Evolutionary conservation across 1,140 invertebrate genomes (phyloP).

Genomic region (Pinna nobilis): DNA sequence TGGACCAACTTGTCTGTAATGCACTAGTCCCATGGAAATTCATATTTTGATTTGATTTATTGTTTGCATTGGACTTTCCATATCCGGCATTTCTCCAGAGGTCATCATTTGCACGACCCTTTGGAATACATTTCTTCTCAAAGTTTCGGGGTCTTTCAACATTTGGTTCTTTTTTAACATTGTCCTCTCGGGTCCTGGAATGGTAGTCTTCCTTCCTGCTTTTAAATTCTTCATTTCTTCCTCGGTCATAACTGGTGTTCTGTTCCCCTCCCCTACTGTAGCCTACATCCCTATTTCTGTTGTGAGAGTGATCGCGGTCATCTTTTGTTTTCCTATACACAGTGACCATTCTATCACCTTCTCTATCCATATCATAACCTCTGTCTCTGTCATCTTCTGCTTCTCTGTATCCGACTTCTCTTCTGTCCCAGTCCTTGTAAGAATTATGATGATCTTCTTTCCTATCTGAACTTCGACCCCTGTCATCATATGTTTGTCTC

Average conservation of each 20-base stretch:
- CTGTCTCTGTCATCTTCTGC: too few species aligned
- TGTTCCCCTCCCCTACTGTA: neutral
- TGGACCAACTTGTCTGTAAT: neutral
- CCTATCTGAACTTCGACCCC: too few species aligned
- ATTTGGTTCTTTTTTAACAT: neutral
- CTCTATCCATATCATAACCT: too few species aligned
- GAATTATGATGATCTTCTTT: too few species aligned
- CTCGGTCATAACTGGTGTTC: neutral
- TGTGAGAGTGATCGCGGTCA: neutral
- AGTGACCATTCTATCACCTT: conserved; percentile 4
- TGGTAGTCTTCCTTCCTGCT: neutral
- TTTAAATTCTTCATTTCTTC: conserved; percentile 7
- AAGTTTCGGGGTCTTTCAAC: neutral
- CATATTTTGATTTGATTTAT: too few species aligned
- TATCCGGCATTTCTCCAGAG: conserved; percentile 18
- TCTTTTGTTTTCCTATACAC: conserved; percentile 5
- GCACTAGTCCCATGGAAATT: too few species aligned
- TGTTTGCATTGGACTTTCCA: too few species aligned
- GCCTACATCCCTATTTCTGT: neutral
- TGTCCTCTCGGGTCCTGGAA: neutral
- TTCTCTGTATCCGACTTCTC: too few species aligned
- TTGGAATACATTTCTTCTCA: neutral
- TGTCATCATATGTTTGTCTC: too few species aligned
- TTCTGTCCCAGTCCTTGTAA: too few species aligned
- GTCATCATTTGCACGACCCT: conserved; percentile 7